A percentile compares a stretch with the other conserved stretches of the same genome.
phyloP scores from a whole-genome alignment of 2,113 vertebrate genomes.

The Melierax canorus region DNA sequence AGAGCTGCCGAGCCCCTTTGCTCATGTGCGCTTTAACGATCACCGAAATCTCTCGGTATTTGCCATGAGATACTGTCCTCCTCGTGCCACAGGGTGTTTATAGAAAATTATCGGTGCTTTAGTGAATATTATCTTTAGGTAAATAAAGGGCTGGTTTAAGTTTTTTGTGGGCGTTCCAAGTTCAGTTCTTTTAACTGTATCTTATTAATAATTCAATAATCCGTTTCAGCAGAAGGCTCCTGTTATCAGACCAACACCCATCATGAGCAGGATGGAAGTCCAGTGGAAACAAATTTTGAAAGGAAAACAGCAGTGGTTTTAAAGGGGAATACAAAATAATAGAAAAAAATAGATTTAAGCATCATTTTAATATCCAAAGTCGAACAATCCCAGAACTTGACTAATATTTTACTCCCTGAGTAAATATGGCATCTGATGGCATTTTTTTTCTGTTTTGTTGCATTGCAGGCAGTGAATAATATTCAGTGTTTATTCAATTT shows the following conservation, averaged over 20 bases:
- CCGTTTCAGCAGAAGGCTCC: not conserved
- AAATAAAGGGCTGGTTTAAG: not conserved
- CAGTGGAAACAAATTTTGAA: not conserved
- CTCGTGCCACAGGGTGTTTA: not conserved
- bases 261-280: not conserved
- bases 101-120: not conserved
- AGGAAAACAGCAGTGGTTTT: not conserved
- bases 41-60: accelerated
- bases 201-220: not conserved
- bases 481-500: conserved; percentile 6
- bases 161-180: not conserved
- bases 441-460: not conserved
- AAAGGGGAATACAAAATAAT: not conserved
- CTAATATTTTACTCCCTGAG: not conserved
- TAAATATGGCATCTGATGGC: not conserved
- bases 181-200: not conserved
- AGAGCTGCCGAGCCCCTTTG: not conserved
- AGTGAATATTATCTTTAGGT: not conserved
- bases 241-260: not conserved
- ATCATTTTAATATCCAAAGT: not conserved
- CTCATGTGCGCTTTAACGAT: accelerated
- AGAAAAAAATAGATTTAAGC: not conserved
- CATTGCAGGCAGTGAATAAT: not conserved
- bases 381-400: not conserved
- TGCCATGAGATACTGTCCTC: not conserved